Evolutionary conservation across 2,888 invertebrate genomes (phyloP).

Genomic region (Alcis repandata): DNA sequence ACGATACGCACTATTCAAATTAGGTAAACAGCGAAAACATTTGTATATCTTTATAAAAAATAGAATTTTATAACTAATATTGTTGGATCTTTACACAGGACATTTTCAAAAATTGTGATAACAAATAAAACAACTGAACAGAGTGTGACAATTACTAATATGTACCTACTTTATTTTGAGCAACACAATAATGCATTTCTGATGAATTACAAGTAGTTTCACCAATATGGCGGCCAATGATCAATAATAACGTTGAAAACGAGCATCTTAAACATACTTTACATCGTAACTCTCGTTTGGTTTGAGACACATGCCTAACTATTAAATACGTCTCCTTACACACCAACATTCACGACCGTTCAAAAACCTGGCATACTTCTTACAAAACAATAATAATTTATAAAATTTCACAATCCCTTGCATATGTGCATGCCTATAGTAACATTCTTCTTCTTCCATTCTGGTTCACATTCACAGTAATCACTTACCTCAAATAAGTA

Average conservation of each 20-base stretch:
- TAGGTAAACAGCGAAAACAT: slow-evolving; percentile 22
- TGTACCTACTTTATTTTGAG: slow-evolving; percentile 27
- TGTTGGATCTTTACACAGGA: slow-evolving; percentile 4
- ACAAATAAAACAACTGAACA: background rate
- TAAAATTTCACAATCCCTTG: slow-evolving; percentile 86
- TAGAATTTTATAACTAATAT: slow-evolving; percentile 20
- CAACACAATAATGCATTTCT: slow-evolving; percentile 50
- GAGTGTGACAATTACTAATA: slow-evolving; percentile 3
- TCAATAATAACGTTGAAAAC: slow-evolving; percentile 71
- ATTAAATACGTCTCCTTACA: slow-evolving; percentile 75
- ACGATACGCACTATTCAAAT: slow-evolving; percentile 50
- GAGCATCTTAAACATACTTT: slow-evolving; percentile 76
- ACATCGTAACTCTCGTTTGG: slow-evolving; percentile 74
- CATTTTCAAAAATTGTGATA: slow-evolving; percentile 1
- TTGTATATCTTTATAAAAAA: slow-evolving; percentile 33
- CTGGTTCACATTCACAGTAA: slow-evolving; percentile 69
- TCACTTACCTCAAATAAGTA: slow-evolving; percentile 82
- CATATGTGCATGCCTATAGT: slow-evolving; percentile 85
- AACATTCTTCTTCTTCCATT: slow-evolving; percentile 80
- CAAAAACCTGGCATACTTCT: slow-evolving; percentile 70
- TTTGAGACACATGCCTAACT: slow-evolving; percentile 77
- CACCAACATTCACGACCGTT: slow-evolving; percentile 59
- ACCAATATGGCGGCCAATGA: slow-evolving; percentile 84
- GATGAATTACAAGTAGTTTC: slow-evolving; percentile 71
- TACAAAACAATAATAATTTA: slow-evolving; percentile 84